These are phyloP conservation scores for Epinephelus cyanopodus DNA, from an alignment of 2,113 vertebrate genomes.

Conservation along the genomic window DNA sequence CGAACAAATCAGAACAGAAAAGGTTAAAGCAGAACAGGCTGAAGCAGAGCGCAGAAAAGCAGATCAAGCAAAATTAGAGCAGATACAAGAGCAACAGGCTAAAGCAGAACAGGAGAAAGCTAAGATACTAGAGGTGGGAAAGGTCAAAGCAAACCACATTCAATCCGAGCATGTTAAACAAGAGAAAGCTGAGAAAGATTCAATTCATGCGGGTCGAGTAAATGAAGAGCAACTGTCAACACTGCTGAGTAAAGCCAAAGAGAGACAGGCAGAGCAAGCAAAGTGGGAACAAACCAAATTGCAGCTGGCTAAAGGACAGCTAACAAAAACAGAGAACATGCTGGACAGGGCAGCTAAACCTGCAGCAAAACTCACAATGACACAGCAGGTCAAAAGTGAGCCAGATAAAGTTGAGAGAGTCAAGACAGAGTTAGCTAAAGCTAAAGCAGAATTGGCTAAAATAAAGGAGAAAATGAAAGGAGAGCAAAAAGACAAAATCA, in stretches of 20 bases:
- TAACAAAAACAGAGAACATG: slow-evolving; percentile 40
- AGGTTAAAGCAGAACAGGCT: slow-evolving; percentile 19
- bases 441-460: slow-evolving; percentile 56
- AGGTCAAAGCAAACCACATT: slow-evolving; percentile 24
- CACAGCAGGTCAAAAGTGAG: slow-evolving; percentile 49
- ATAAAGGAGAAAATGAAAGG: slow-evolving; percentile 78
- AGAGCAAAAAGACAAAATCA: slow-evolving; percentile 59
- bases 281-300: slow-evolving; percentile 49
- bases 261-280: slow-evolving; percentile 24
- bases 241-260: neutral
- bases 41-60: neutral
- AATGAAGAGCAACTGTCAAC: slow-evolving; percentile 28
- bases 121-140: slow-evolving; percentile 3
- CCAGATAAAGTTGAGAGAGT: slow-evolving; percentile 69
- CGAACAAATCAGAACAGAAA: slow-evolving; percentile 29
- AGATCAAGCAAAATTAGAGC: slow-evolving; percentile 32
- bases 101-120: slow-evolving; percentile 32
- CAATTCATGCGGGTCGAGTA: neutral
- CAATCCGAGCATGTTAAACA: slow-evolving; percentile 27
- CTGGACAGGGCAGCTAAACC: slow-evolving; percentile 48
- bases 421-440: slow-evolving; percentile 73
- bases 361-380: slow-evolving; percentile 18
- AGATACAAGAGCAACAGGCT: slow-evolving; percentile 24
- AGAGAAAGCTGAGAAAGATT: slow-evolving; percentile 18
- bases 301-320: slow-evolving; percentile 34